Conservation (phyloP, 1,140 invertebrate genomes). For the Ceratosolen solmsi region DNA sequence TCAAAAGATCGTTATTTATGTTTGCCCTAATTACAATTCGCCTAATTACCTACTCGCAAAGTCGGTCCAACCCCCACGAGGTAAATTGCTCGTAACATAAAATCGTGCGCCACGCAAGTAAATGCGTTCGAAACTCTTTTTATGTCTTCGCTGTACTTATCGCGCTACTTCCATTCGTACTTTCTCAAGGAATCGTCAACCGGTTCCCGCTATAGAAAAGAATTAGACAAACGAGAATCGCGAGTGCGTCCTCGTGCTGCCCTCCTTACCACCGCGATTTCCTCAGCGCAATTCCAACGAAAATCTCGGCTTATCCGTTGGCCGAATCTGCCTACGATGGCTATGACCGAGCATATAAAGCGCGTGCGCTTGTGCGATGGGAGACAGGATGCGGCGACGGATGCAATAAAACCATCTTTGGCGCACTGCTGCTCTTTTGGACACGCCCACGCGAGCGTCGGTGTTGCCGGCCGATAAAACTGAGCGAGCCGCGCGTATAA, state of each 20-base stretch:
- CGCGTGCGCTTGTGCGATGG: background rate
- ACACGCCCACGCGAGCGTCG: slow-evolving; percentile 61
- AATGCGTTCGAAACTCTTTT: too few relatives aligned
- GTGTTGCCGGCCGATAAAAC: slow-evolving; percentile 22
- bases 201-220: background rate
- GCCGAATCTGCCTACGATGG: too few relatives aligned
- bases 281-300: background rate
- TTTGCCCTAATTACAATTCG: background rate
- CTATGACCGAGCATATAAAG: too few relatives aligned
- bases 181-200: background rate
- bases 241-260: background rate
- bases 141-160: too few relatives aligned
- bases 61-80: too few relatives aligned
- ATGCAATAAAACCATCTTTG: slow-evolving; percentile 55
- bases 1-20: background rate
- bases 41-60: too few relatives aligned
- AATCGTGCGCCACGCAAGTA: background rate
- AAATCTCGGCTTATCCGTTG: background rate
- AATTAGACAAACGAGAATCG: background rate
- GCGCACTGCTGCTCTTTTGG: slow-evolving; percentile 56
- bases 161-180: too few relatives aligned
- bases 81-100: background rate
- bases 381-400: slow-evolving; percentile 10
- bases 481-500: slow-evolving; percentile 57
- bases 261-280: background rate